Base-by-base conservation (phyloP, 2,888 invertebrate genomes). In the Erebia aethiops region DNA sequence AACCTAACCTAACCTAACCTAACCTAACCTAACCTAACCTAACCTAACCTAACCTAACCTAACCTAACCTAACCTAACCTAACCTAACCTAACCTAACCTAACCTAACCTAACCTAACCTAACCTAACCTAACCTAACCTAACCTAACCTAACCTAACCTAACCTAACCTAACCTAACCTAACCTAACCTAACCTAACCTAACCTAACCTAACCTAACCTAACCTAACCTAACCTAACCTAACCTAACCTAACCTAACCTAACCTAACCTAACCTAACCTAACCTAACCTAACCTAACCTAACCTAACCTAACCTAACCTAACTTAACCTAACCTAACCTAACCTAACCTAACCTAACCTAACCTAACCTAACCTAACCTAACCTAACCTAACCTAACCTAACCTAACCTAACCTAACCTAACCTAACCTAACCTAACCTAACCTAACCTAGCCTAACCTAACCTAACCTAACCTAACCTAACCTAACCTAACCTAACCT, bases 251-350 rank as follows among this genome's bases (percentile, higher is more conserved):
- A 52, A 52, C 52, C 52, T 52, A 52, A 52, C 70, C 71, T 74
- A 70, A 74, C 74, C 74, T 73, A 74, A 76, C 76, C 76, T 76
- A 76, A 76, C 76, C 76, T 76, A 76, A 76, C 76, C 76, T 76
- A 76, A 76, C 76, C 76, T 74, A 76, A 76, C 76, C 76, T 74
- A 76, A 76, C 76, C 76, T 76, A 76, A 74, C 75, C 76, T 72
- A 75, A 76, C 74, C 74, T 52, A 52, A 52, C 52, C 52, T 74
- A 74, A 74, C 74, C 76, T 76, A 73, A 74, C 76, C 76, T 75
- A 74, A 74, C 73, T 73, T 71, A 73, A 73, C 73, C 73, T 71
- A 73, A 71, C 73, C 71, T 73, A 73, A 73, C 73, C 73, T 73
- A 73, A 73, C 73, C 73, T 73, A 73, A 73, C 73, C 73, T 73